These are phyloP conservation scores for Cephalopterus ornatus DNA, from an alignment of 2,113 vertebrate species.

Conservation along the genomic window DNA sequence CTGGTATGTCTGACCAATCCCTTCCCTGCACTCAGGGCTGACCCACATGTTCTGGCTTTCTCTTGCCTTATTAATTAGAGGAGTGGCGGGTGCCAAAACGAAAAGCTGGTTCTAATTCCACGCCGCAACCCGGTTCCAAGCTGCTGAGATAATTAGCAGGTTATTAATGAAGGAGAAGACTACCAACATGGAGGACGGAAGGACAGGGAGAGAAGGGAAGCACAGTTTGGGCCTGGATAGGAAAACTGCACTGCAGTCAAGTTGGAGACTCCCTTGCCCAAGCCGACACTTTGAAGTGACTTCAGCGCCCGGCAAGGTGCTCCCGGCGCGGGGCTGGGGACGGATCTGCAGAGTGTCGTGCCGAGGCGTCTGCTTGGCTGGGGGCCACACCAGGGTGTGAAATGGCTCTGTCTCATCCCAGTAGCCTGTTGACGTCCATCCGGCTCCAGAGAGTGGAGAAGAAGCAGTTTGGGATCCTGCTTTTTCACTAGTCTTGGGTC, in stretches of 20 bases:
- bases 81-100: neutral
- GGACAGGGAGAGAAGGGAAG: neutral
- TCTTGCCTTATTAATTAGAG: slow-evolving; percentile 25
- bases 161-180: neutral
- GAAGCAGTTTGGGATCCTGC: neutral
- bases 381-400: rapidly evolving
- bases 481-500: neutral
- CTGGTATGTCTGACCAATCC: neutral
- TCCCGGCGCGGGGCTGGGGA: neutral
- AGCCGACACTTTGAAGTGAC: rapidly evolving
- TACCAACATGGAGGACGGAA: neutral
- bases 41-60: slow-evolving; percentile 14
- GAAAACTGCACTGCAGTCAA: rapidly evolving
- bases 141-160: slow-evolving; percentile 42
- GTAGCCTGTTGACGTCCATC: neutral
- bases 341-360: rapidly evolving
- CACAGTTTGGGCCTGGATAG: neutral
- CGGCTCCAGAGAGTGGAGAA: neutral
- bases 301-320: rapidly evolving
- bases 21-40: neutral
- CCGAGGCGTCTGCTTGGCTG: neutral
- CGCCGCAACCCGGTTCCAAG: slow-evolving; percentile 19
- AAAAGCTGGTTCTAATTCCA: slow-evolving; percentile 50
- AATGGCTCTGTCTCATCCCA: rapidly evolving
- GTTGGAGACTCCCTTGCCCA: neutral